Evolutionary conservation across 1,140 invertebrate genomes (phyloP).

Genomic region (Adelges cooleyi): DNA sequence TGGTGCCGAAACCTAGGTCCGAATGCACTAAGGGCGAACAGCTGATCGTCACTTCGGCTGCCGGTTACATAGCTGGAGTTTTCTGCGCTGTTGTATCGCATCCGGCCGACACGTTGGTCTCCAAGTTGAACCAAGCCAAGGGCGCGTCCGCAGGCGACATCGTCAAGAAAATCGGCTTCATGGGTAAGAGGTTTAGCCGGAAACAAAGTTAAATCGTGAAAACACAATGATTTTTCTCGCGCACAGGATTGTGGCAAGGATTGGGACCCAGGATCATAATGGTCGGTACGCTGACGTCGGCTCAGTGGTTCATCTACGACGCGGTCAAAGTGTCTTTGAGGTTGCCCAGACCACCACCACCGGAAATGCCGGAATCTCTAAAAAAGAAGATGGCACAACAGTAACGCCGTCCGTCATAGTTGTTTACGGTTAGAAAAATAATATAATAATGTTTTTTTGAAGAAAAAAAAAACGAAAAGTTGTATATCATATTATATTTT

Average conservation of each 20-base stretch:
- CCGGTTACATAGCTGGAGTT: conserved; percentile 98
- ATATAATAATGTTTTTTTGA: no score
- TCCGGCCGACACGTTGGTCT: conserved; percentile 97
- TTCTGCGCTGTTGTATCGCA: conserved; percentile 99
- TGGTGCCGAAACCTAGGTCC: conserved; percentile 88
- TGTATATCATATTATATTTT: no score
- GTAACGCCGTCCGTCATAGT: no score
- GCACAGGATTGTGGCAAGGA: conserved; percentile 86
- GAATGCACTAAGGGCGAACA: conserved; percentile 92
- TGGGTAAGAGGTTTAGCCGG: conserved; percentile 38
- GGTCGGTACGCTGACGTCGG: conserved; percentile 97
- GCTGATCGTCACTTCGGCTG: conserved; percentile 89
- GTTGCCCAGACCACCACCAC: conserved; percentile 94
- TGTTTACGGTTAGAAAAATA: no score
- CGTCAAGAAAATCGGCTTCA: conserved; percentile 56
- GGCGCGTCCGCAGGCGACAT: conserved; percentile 64
- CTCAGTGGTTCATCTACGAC: conserved; percentile 99
- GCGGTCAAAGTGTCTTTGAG: conserved; percentile 81
- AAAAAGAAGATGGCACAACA: conserved; percentile 59
- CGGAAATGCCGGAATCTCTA: conserved; percentile 93
- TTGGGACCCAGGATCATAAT: conserved; percentile 95
- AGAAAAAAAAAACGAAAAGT: no score
- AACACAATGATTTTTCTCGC: background rate
- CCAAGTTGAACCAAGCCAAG: conserved; percentile 93
- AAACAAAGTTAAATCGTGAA: background rate